Percentiles rank a stretch among this genome's conserved stretches.
phyloP scores from a whole-genome alignment of 2,888 invertebrate species.

The Erynnis tages region DNA sequence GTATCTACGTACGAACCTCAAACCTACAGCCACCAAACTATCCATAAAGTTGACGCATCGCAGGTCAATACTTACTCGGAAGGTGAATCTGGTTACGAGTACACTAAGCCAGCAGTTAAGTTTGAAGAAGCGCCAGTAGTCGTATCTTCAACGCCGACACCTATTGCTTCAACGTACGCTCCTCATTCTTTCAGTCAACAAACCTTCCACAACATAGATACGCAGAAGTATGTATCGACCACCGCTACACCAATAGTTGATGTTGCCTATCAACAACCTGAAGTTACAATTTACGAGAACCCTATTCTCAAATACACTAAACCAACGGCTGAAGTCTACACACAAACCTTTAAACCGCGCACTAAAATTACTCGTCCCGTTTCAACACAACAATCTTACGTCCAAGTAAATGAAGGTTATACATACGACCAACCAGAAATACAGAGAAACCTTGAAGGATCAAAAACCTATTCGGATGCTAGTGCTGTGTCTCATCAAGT shows the following conservation, averaged over 20 bases:
- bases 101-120: slow-evolving; percentile 41
- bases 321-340: slow-evolving; percentile 56
- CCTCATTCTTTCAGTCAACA: slow-evolving; percentile 64
- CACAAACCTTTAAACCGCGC: slow-evolving; percentile 60
- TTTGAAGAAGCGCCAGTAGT: slow-evolving; percentile 31
- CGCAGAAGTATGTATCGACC: slow-evolving; percentile 52
- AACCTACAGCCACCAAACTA: slow-evolving; percentile 55
- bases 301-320: slow-evolving; percentile 60
- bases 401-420: slow-evolving; percentile 52
- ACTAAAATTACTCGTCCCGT: slow-evolving; percentile 54
- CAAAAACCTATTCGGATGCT: slow-evolving; percentile 63
- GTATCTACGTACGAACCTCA: slow-evolving; percentile 61
- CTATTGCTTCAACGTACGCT: slow-evolving; percentile 50
- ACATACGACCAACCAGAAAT: slow-evolving; percentile 69
- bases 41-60: slow-evolving; percentile 55
- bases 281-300: slow-evolving; percentile 64
- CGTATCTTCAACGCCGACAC: slow-evolving; percentile 33
- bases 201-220: slow-evolving; percentile 55
- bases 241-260: slow-evolving; percentile 54
- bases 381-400: slow-evolving; percentile 45
- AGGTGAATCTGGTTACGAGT: slow-evolving; percentile 51
- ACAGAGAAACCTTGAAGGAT: slow-evolving; percentile 55
- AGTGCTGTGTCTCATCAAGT: slow-evolving; percentile 68
- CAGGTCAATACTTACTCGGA: slow-evolving; percentile 51
- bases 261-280: slow-evolving; percentile 58